phyloP scores from a whole-genome alignment of 2,888 invertebrate genomes.

The Dascillus cervinus region DNA sequence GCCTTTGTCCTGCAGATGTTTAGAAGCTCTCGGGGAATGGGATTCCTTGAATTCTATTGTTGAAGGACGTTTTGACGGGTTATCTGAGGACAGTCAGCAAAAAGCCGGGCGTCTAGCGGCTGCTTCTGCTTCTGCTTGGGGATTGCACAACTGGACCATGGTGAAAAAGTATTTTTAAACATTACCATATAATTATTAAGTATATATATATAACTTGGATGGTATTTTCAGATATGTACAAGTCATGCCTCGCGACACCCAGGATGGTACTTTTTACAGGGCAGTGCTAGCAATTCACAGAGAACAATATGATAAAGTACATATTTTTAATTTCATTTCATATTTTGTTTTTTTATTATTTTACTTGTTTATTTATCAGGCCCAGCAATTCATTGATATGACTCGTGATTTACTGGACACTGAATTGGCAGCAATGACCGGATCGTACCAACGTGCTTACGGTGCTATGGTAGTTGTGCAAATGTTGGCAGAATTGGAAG shows the following conservation, averaged over 20 bases:
- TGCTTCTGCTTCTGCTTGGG: constrained; percentile 96
- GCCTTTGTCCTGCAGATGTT: too few species aligned
- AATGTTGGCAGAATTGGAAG: constrained; percentile 93
- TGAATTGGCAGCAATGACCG: constrained; percentile 93
- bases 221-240: constrained; percentile 51
- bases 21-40: constrained; percentile 98
- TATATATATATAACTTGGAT: neutral
- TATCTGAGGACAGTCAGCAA: constrained; percentile 50
- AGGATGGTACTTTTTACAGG: constrained; percentile 92
- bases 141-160: constrained; percentile 85
- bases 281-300: constrained; percentile 88
- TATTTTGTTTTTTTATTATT: constrained; percentile 1
- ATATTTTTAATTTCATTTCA: constrained; percentile 13
- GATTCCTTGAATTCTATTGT: constrained; percentile 74
- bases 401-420: constrained; percentile 92
- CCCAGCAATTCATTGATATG: constrained; percentile 78
- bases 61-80: constrained; percentile 63
- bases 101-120: constrained; percentile 85
- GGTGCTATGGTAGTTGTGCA: constrained; percentile 96
- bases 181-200: neutral
- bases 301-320: constrained; percentile 51
- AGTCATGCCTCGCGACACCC: constrained; percentile 84
- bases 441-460: constrained; percentile 91
- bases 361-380: too few species aligned
- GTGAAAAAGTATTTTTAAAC: constrained; percentile 64